Percentiles rank a stretch among this genome's conserved stretches.
Evolutionary conservation across 1,140 invertebrate species (phyloP).

Genomic region (Thaumatotibia leucotreta): DNA sequence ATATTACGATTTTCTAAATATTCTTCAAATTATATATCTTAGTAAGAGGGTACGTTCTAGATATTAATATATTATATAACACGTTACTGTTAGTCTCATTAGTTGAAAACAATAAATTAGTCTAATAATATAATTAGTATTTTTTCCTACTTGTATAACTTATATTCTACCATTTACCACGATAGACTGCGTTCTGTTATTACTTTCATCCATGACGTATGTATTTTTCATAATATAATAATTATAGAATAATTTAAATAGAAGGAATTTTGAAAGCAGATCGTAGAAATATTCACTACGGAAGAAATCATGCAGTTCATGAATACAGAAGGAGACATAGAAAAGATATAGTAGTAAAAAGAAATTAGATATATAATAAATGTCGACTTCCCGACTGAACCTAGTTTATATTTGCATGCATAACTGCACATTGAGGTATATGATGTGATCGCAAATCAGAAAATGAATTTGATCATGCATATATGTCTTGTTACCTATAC

Average conservation of each 20-base stretch:
- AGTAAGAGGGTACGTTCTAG: too few species aligned
- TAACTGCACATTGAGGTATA: neutral
- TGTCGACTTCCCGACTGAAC: neutral
- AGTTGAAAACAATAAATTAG: too few species aligned
- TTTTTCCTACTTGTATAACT: too few species aligned
- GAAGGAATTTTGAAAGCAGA: conserved; percentile 4
- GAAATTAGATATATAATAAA: neutral
- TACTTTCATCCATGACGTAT: too few species aligned
- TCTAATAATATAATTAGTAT: too few species aligned
- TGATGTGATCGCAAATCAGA: neutral
- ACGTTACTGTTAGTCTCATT: too few species aligned
- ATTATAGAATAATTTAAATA: conserved; percentile 7
- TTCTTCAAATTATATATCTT: too few species aligned
- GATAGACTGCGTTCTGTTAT: too few species aligned
- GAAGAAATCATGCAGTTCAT: neutral
- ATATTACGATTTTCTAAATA: too few species aligned
- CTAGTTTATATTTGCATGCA: neutral
- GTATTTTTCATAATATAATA: neutral
- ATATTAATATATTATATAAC: too few species aligned
- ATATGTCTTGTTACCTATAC: neutral
- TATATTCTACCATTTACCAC: too few species aligned
- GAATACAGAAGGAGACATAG: neutral
- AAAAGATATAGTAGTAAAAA: neutral
- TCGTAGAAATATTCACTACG: neutral
- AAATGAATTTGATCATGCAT: neutral